Evolutionary conservation across 1,140 invertebrate species (phyloP), one percentile per base, ranked within the genome.

Genomic region (Trichonephila inaurata): DNA sequence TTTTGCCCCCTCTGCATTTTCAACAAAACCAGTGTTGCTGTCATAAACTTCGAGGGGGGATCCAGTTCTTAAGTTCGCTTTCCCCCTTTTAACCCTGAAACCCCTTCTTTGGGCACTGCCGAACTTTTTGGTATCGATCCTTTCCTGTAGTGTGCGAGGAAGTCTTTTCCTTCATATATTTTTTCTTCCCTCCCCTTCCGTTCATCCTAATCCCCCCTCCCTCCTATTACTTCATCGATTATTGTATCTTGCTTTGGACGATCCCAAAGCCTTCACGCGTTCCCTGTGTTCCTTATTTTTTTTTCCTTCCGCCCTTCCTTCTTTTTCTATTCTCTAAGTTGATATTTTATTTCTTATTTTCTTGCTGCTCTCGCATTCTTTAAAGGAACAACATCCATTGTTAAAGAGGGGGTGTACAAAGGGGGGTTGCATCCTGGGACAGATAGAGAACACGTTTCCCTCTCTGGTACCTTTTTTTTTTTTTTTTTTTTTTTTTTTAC

Each of bases 361-460:
- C 61, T 77, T 77, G 28, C 28, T 14, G 24, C 18, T 40, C 12
- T 18, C 72, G 28, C 72, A 77, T 77, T 28, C 72, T 77, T 77
- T 77, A 77, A 77, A 77, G 72, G 72, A 77, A 77, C 72, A 77
- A 77, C 72, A 77, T 77, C 33, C 72, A 77, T 77, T 77, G 72
- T 77, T 28, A 40, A 77, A 28, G 28, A 28, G 62, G 62, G 62
- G 62, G 44, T 1, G 33, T 64, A 64, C 51, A 28, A 69, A 1
- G 66, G 66, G 28, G 6, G 72, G 24, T 16, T 24, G 69, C 28
- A 24, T 40, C 33, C 33, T 40, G 33, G 33, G 10, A 51, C 51
- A 51, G 51, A 51, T 51, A 51, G 51, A 51, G 51, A 51, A 51
- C 51, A 51, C 51, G 51, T 51, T 51, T 10, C 51, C 51, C 51